Base-by-base conservation (phyloP, 2,888 invertebrate species). In the Stomorhina lunata region DNA sequence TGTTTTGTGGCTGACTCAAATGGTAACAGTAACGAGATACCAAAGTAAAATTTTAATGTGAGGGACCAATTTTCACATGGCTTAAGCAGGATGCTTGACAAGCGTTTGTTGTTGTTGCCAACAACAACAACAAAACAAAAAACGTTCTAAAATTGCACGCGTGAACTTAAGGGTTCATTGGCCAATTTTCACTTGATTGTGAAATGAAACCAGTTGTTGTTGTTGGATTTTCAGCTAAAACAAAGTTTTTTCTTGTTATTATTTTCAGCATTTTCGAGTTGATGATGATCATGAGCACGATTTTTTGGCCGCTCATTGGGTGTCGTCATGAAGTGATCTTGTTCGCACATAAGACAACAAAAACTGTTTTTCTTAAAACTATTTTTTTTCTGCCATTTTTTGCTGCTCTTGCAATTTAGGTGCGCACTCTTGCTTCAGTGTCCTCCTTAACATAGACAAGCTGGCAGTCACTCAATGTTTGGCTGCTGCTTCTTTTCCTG, bases 161-260 rank as follows among this genome's bases (percentile, higher is more conserved):
- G 83, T 83, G 83, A 83, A 83, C 83, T 77, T 83, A 80, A 77
- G 80, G 83, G 83, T 83, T 83, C 83, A 80, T 83, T 83, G 83
- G 83, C 83, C 83, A 83, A 83, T 83, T 83, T 83, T 83, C 83
- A 83, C 83, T 82, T 82, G 82, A 82, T 82, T 66, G 79, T 68
- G 34, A 63, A 63, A 59, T 68, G 65, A 55, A 79, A 82, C 75
- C 75, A 82, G 75, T 82, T 79, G 75, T 71, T 55, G 15, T 73
- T 66, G 17, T n/a, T 50, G 17, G 7, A 48, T 37, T 43, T 55
- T 37, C 32, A 63, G 2, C 20, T 61, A 17, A 22, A 55, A 43
- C 17, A 68, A 5, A 22, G 22, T 40, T 66, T 59, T 66, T 4
- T 37, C 25, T 20, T 7, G 29, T 25, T 45, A 2, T 59, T 34